These are phyloP conservation scores for Athalia rosae DNA, from an alignment of 2,888 invertebrate species.

Conservation along the genomic window DNA sequence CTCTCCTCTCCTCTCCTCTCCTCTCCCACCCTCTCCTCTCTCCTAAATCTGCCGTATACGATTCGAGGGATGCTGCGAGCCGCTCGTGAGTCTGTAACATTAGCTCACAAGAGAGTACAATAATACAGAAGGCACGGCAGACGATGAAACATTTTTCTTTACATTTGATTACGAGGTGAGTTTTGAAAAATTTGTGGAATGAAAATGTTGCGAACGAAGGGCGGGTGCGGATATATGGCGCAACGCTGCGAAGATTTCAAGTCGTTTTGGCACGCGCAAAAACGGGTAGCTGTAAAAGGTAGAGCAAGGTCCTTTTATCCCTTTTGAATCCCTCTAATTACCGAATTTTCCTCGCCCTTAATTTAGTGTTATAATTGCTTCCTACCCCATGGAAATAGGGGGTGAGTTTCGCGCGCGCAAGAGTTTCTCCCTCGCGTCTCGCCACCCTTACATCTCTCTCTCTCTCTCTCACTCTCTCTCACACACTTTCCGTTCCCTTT, in stretches of 20 bases:
- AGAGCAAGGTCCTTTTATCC: constrained; percentile 60
- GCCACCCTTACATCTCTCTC: constrained; percentile 26
- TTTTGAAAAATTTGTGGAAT: too few species aligned
- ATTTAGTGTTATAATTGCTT: constrained; percentile 72
- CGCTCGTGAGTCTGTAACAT: neutral
- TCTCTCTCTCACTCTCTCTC: constrained; percentile 51
- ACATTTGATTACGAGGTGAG: too few species aligned
- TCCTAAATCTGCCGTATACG: neutral
- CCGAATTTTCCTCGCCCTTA: constrained; percentile 72
- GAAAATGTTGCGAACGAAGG: too few species aligned
- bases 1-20: constrained; percentile 21
- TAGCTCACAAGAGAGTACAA: too few species aligned
- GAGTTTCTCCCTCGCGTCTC: constrained; percentile 5
- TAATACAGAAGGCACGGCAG: too few species aligned
- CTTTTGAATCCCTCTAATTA: constrained; percentile 71
- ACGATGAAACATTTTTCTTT: too few species aligned
- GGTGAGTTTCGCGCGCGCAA: constrained; percentile 46
- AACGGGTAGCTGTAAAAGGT: neutral
- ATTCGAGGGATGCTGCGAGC: neutral
- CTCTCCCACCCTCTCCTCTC: neutral
- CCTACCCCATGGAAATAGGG: constrained; percentile 62
- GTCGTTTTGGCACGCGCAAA: neutral
- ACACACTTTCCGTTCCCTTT: too few species aligned
- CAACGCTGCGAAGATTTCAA: neutral
- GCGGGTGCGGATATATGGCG: too few species aligned